These are phyloP conservation scores for Pungitius pungitius DNA, from an alignment of 2,113 vertebrate genomes.

Conservation along the genomic window DNA sequence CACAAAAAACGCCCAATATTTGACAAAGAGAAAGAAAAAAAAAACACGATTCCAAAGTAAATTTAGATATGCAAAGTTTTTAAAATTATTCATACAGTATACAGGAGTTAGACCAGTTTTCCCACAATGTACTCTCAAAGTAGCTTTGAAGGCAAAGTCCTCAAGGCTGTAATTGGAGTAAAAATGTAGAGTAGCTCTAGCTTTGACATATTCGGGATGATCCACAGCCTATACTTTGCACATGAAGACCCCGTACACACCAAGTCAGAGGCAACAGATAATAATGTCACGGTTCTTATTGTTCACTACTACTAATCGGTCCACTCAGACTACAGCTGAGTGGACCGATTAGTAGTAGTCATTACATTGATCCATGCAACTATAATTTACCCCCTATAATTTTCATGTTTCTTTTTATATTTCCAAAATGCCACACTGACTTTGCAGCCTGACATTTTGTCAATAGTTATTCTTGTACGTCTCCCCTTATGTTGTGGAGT, in stretches of 20 bases:
- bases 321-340: too few species aligned
- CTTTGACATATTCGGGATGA: slow-evolving; percentile 45
- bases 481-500: slow-evolving; percentile 24
- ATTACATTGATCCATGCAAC: too few species aligned
- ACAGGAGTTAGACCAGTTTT: slow-evolving; percentile 5
- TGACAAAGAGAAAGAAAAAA: slow-evolving; percentile 15
- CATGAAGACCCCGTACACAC: neutral
- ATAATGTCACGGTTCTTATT: neutral
- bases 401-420: slow-evolving; percentile 4
- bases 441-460: neutral
- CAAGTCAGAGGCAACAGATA: neutral
- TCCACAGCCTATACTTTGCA: slow-evolving; percentile 10
- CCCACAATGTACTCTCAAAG: slow-evolving; percentile 17
- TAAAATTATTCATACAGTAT: slow-evolving; percentile 1
- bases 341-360: too few species aligned
- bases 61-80: slow-evolving; percentile 5
- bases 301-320: neutral
- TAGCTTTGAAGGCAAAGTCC: slow-evolving; percentile 35
- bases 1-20: slow-evolving; percentile 1
- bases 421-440: slow-evolving; percentile 29
- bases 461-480: slow-evolving; percentile 21
- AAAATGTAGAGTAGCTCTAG: slow-evolving; percentile 46
- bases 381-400: neutral
- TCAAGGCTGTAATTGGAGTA: slow-evolving; percentile 39
- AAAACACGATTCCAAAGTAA: slow-evolving; percentile 20